phyloP scores from a whole-genome alignment of 2,113 vertebrate species.

The Parotia lawesii region DNA sequence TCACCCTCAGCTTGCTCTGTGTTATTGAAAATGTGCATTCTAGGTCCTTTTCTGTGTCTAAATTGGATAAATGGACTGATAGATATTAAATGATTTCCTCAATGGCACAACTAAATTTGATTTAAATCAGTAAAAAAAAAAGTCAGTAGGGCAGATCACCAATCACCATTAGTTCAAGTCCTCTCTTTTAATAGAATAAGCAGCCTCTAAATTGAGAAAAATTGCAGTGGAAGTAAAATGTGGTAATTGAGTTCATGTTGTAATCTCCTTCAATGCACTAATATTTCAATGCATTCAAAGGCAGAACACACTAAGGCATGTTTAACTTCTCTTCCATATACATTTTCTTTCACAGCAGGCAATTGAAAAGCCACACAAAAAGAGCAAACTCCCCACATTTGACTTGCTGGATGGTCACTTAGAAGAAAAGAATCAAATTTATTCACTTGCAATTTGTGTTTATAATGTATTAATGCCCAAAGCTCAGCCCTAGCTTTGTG shows the following conservation, averaged over 20 bases:
- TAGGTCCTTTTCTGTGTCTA: background rate
- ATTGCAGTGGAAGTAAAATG: constrained; percentile 29
- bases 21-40: background rate
- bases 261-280: background rate
- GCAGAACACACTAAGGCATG: background rate
- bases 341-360: background rate
- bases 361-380: background rate
- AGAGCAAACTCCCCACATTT: background rate
- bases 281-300: constrained; percentile 10
- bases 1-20: background rate
- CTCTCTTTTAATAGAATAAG: constrained; percentile 34
- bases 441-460: background rate
- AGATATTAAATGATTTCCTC: constrained; percentile 16
- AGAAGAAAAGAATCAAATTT: background rate
- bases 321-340: background rate
- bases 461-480: background rate
- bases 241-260: constrained; percentile 12
- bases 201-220: constrained; percentile 41
- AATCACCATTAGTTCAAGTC: constrained; percentile 40
- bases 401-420: background rate
- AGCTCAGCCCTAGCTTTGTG: background rate
- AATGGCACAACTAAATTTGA: background rate
- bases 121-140: constrained; percentile 8
- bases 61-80: constrained; percentile 11
- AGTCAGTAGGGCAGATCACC: constrained; percentile 8